phyloP scores from a whole-genome alignment of 2,888 invertebrate genomes.

The Eucriotettix oculatus region DNA sequence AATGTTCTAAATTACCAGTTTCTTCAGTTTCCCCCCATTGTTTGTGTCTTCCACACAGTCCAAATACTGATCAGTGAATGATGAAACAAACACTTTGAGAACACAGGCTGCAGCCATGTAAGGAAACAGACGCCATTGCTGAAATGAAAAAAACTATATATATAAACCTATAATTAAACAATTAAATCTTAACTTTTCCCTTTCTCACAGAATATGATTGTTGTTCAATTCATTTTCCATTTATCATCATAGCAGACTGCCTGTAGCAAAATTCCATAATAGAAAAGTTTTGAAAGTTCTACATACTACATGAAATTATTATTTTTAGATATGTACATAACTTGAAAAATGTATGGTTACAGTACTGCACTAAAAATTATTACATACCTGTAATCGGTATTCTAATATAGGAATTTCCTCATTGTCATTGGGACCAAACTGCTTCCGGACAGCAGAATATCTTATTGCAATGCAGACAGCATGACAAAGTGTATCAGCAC shows the following conservation, averaged over 20 bases:
- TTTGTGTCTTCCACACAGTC: slow-evolving; percentile 18
- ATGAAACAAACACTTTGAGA: slow-evolving; percentile 39
- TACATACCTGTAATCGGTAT: slow-evolving; percentile 68
- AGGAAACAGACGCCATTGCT: slow-evolving; percentile 67
- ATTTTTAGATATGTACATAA: too few relatives aligned
- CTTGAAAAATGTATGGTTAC: too few relatives aligned
- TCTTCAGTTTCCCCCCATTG: slow-evolving; percentile 28
- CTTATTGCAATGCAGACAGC: slow-evolving; percentile 70
- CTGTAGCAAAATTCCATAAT: too few relatives aligned
- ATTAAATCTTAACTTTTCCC: too few relatives aligned
- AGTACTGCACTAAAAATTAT: background rate
- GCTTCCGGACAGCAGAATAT: slow-evolving; percentile 71
- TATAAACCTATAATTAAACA: too few relatives aligned
- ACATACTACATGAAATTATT: background rate
- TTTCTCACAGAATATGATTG: too few relatives aligned
- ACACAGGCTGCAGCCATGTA: slow-evolving; percentile 53
- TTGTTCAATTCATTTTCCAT: too few relatives aligned
- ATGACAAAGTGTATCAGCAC: slow-evolving; percentile 37
- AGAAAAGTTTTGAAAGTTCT: background rate
- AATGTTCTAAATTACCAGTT: slow-evolving; percentile 25
- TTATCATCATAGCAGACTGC: too few relatives aligned
- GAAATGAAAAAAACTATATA: slow-evolving; percentile 14
- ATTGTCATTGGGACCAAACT: slow-evolving; percentile 63
- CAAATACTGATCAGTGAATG: slow-evolving; percentile 32
- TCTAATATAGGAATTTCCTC: slow-evolving; percentile 72